Base-by-base conservation (phyloP, 1,140 invertebrate genomes). In the Gonioctena quinquepunctata region DNA sequence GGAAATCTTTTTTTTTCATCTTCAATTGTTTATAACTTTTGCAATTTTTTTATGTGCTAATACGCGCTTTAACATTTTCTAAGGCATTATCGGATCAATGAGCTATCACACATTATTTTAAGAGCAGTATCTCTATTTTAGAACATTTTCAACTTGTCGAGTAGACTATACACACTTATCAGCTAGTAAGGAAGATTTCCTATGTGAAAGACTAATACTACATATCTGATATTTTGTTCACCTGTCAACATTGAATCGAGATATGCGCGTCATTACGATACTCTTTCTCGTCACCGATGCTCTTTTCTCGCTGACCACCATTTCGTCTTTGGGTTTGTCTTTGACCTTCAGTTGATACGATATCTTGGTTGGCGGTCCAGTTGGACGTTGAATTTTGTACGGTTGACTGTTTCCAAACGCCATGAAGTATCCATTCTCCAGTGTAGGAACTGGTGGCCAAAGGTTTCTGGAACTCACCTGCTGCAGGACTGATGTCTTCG, bases 391-490 rank as follows among this genome's bases (percentile, higher is more conserved):
- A 75, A 81, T 48, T 80, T 74, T 68, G 28, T 81, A 82, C 0
- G 80, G 76, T 73, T 79, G 78, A 8, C 78, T 18, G 74, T 80
- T 69, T 79, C 76, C 23, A 79, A 28, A 23, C 72, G 87, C 93
- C 93, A 94, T 26, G n/a, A n/a, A 94, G 84, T 61, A 94, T 85
- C 8, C 95, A 85, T 80, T 94, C 92, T 2, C 93, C 93, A 72
- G 90, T 89, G 74, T 91, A 91, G 1, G 86, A 79, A 67, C 85
- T 87, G 1, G 93, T 93, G 13, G 89, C 91, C 1, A 94, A 79
- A 1, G 88, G 83, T 75, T 91, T 85, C 1, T 90, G 89, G n/a
- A 85, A 71, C 68, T 86, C 79, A 7, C 86, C 84, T 66, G 88
- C 88, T 1, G 87, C 87, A 50, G 88, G 88, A 49, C 92, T 83